Evolutionary conservation across 2,113 vertebrate genomes (phyloP), one percentile per base, ranked within the genome.

Genomic region (Lepus timidus): DNA sequence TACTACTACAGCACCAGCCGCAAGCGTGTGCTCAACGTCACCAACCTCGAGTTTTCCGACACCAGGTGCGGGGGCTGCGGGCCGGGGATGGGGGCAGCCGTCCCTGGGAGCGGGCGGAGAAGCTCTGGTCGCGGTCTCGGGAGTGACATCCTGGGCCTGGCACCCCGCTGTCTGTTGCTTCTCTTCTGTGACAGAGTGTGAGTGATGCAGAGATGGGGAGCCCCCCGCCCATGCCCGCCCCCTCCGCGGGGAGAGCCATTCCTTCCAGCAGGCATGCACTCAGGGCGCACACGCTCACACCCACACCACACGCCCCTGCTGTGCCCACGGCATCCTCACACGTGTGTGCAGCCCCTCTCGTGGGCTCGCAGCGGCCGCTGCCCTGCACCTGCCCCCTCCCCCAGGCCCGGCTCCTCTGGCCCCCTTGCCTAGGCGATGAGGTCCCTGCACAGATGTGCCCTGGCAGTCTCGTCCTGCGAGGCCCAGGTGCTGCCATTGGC

Each of bases 1-100:
- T 99, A 99, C 91, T 99, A 99, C 97, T 99, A 99, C 95, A 99
- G 99, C 98, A 99, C 99, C 85, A 99, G 99, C 98, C 98, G 99
- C 94, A 99, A 99, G 98, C 99, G 99, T 78, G 99, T 99, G 39
- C 98, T 99, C 95, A 99, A 99, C 0, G 98, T 99, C 95, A 99
- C 99, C 97, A 99, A 99, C 98, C 97, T 99, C 36, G 99, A 99
- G 97, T 99, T 99, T 98, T 99, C 99, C 0, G 99, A 99, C 96
- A 98, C 99, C 2, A 99, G 99, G 99, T 99, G 96, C 10, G 0
- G n/a, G 62, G 6, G 5, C 36, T 27, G 13, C 20, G 27, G 68
- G 52, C 52, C 52, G 39, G 23, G 68, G 31, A 5, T 2, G 14
- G 8, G 7, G n/a, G 65, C 19, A 4, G 23, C 70, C 0, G 0